Evolutionary conservation across 2,113 vertebrate genomes (phyloP).

Genomic region (Callionymus lyra): DNA sequence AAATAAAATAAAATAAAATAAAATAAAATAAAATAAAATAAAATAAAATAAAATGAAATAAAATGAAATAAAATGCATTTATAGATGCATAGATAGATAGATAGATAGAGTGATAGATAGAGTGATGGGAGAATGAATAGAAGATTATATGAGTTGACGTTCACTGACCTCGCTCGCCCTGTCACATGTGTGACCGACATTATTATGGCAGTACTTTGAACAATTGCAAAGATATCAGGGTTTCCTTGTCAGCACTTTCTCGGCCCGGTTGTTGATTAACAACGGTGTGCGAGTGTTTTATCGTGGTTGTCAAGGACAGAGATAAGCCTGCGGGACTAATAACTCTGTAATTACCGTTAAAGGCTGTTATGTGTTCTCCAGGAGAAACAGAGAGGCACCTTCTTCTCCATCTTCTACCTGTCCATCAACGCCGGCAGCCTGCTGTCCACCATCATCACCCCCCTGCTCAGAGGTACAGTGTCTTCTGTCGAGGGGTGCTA

Average conservation of each 20-base stretch:
- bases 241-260: conserved; percentile 29
- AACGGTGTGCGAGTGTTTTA: conserved; percentile 1
- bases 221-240: not conserved
- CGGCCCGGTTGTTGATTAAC: conserved; percentile 33
- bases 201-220: conserved; percentile 1
- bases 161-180: too few species aligned
- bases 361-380: conserved; percentile 39
- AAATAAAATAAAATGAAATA: too few species aligned
- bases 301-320: conserved; percentile 11
- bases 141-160: too few species aligned
- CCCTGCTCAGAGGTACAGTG: conserved; percentile 86
- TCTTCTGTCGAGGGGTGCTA: not conserved
- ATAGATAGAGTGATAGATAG: too few species aligned
- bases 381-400: conserved; percentile 83
- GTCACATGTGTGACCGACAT: not conserved
- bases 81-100: too few species aligned
- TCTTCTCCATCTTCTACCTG: conserved; percentile 95
- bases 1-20: too few species aligned
- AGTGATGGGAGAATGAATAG: too few species aligned
- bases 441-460: conserved; percentile 86
- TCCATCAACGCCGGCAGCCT: conserved; percentile 90
- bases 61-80: too few species aligned
- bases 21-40: too few species aligned
- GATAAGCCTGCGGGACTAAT: conserved; percentile 9
- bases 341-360: not conserved